phyloP scores from a whole-genome alignment of 2,888 invertebrate species.

The Brachypalpus laphriformis region DNA sequence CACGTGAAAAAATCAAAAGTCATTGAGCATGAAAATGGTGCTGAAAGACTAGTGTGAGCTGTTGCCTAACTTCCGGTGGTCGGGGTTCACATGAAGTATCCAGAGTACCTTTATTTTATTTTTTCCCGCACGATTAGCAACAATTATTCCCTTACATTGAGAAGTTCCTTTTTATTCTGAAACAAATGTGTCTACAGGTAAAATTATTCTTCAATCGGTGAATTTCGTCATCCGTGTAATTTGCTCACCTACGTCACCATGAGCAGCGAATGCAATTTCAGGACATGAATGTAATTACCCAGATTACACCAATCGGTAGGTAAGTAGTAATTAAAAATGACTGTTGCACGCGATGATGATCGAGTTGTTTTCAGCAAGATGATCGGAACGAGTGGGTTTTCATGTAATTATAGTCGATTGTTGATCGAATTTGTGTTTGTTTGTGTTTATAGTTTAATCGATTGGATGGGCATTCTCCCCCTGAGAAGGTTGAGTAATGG shows the following conservation, averaged over 20 bases:
- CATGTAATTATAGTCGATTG: constrained; percentile 7
- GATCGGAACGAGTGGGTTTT: constrained; percentile 1
- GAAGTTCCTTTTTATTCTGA: neutral
- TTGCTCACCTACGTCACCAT: constrained; percentile 27
- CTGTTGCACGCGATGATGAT: constrained; percentile 63
- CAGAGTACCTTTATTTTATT: constrained; percentile 36
- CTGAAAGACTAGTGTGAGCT: constrained; percentile 3
- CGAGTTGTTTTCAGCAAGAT: constrained; percentile 37
- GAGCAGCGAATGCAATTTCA: neutral
- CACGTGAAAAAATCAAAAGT: constrained; percentile 62
- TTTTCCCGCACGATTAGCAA: constrained; percentile 43
- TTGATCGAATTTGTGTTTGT: constrained; percentile 33
- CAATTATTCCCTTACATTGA: constrained; percentile 6
- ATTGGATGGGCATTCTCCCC: constrained; percentile 7
- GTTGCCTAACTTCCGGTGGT: constrained; percentile 43
- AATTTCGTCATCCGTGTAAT: constrained; percentile 62
- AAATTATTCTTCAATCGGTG: constrained; percentile 16
- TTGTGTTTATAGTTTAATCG: constrained; percentile 34
- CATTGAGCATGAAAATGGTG: constrained; percentile 66
- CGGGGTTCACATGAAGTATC: constrained; percentile 28
- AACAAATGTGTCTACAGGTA: constrained; percentile 28
- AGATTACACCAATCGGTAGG: constrained; percentile 22
- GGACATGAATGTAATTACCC: constrained; percentile 37
- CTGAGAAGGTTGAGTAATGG: constrained; percentile 19
- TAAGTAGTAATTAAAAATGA: constrained; percentile 59